Base-by-base conservation (phyloP, 1,140 invertebrate genomes). In the Papilio polyxenes region DNA sequence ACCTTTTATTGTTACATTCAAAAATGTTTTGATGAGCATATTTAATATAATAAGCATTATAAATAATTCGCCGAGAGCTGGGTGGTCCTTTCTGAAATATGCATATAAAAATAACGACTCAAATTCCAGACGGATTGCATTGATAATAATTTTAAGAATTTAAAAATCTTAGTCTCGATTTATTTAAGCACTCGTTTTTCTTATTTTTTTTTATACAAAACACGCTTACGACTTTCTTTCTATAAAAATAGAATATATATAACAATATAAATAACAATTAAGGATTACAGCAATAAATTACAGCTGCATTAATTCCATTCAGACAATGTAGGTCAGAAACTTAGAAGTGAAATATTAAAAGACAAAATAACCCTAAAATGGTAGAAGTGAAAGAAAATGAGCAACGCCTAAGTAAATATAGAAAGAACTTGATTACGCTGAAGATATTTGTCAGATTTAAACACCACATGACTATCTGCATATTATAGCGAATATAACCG, bases 401-500 rank as follows among this genome's bases (percentile, higher is more conserved):
- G 51, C 2, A 53, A 53, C 1, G 15, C 3, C 11, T 53, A 53
- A 4, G 51, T 53, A 53, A 51, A 51, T 44, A 44, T 7, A 44
- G 4, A 44, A 44, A 44, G 4, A 44, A 44, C 40, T 44, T 44
- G 4, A 44, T 44, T 44, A 44, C 40, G 10, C 49, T 4, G 10
- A 51, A 51, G 49, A 51, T 51, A 51, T 51, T 10, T 51, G 49
- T 51, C 49, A 11, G 49, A 9, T 8, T 62, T n/a, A 9, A n/a
- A 7, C 56, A 6, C 2, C n/a, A 8, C 17, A 0, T 62, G 23
- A 31, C 23, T 31, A 10, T 20, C 7, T 20, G 7, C 7, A 76
- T 76, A 40, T 76, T 53, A 77, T 31, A 48, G 75, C 49, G 10
- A 76, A 53, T 76, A 76, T 53, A 53, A 69, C 81, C 78, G 65